These are phyloP conservation scores for Sarcophaga peregrina DNA, from an alignment of 1,140 invertebrate species.

Conservation along the genomic window DNA sequence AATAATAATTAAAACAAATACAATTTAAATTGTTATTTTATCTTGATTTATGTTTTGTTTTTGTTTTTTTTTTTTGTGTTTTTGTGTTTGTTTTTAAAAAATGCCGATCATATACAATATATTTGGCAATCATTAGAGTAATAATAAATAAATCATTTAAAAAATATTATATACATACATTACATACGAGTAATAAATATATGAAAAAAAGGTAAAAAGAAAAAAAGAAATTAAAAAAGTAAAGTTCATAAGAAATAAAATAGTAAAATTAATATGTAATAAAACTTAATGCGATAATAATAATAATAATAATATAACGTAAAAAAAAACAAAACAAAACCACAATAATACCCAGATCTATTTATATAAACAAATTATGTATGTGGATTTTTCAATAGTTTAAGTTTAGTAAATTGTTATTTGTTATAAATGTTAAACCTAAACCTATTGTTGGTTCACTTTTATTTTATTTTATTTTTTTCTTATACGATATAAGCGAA, in stretches of 20 bases:
- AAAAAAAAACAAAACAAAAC: too few species aligned
- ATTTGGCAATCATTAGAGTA: conserved; percentile 24
- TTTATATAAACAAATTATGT: too few species aligned
- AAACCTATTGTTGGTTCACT: too few species aligned
- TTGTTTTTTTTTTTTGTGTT: neutral
- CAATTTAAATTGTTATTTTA: neutral
- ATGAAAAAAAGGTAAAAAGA: neutral
- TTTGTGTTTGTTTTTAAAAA: neutral
- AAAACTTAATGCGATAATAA: neutral
- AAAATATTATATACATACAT: neutral
- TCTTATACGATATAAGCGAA: too few species aligned
- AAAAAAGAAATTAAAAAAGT: neutral
- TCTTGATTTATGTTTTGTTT: too few species aligned
- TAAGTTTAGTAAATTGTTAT: too few species aligned
- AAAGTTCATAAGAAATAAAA: neutral
- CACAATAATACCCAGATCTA: too few species aligned
- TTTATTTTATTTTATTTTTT: too few species aligned
- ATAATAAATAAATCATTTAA: conserved; percentile 7
- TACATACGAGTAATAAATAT: neutral
- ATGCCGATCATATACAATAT: conserved; percentile 20
- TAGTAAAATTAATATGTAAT: neutral
- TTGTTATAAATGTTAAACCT: too few species aligned
- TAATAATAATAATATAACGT: neutral
- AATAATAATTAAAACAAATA: too few species aligned
- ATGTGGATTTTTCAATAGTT: too few species aligned